Conservation (phyloP, 2,888 invertebrate genomes). For the Spodoptera exigua region DNA sequence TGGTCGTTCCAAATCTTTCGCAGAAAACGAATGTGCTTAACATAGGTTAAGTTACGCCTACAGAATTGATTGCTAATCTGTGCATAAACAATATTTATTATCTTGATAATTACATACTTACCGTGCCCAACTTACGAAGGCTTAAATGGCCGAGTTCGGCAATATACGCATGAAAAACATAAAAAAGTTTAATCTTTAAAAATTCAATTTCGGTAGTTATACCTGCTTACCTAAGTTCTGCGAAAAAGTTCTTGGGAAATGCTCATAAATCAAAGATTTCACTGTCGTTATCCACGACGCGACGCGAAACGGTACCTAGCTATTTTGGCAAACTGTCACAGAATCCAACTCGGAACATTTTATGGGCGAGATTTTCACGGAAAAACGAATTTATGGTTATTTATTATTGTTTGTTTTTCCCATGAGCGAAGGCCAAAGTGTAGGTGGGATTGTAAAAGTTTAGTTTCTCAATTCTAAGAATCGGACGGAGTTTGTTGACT, state of each 20-base stretch:
- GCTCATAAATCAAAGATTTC: conserved; percentile 33
- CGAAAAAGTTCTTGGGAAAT: conserved; percentile 11
- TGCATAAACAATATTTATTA: too few species aligned
- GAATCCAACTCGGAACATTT: conserved; percentile 62
- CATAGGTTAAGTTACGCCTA: too few species aligned
- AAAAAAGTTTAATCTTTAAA: conserved; percentile 1
- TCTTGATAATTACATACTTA: too few species aligned
- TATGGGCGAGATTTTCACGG: conserved; percentile 54
- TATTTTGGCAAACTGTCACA: conserved; percentile 63
- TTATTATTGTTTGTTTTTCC: conserved; percentile 36
- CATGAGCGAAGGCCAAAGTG: conserved; percentile 33
- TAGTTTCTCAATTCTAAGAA: conserved; percentile 23
- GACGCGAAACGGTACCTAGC: neutral
- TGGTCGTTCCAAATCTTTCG: too few species aligned
- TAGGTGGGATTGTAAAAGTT: conserved; percentile 26
- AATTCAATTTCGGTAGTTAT: conserved; percentile 17
- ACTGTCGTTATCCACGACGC: conserved; percentile 25
- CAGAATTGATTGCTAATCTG: too few species aligned
- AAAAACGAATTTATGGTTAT: conserved; percentile 39
- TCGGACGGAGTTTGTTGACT: conserved; percentile 11
- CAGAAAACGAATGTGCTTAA: too few species aligned
- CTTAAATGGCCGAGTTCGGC: too few species aligned
- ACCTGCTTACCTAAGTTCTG: neutral
- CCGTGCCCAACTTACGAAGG: too few species aligned
- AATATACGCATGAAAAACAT: too few species aligned